Conservation (phyloP, 1,140 invertebrate species). For the Saccostrea glomerata region DNA sequence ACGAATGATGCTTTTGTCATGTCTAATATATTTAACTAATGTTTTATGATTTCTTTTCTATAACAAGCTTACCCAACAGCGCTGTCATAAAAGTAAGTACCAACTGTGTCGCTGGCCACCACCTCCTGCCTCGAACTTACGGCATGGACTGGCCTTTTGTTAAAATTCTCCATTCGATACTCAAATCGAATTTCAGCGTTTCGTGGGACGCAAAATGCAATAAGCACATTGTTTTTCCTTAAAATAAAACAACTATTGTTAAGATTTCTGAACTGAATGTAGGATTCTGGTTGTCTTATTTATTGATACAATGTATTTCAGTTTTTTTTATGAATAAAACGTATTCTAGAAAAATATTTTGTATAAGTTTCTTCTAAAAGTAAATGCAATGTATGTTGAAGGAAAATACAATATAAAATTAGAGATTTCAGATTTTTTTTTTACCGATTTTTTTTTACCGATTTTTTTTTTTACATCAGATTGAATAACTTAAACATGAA, state of each 20-base stretch:
- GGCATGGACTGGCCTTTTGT: not conserved
- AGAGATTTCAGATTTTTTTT: no score
- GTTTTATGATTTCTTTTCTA: not conserved
- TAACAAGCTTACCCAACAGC: not conserved
- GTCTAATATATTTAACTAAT: no score
- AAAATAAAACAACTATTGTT: not conserved
- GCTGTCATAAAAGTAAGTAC: constrained; percentile 9
- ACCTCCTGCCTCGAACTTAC: not conserved
- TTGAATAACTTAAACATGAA: no score
- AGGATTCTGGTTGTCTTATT: not conserved
- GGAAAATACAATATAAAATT: no score
- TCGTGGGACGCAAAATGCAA: not conserved
- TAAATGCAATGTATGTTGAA: no score
- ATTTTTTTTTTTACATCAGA: no score
- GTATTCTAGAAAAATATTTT: no score
- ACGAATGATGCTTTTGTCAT: no score
- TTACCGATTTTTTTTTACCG: no score
- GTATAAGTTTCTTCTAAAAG: no score
- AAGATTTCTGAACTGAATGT: not conserved
- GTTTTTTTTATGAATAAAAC: not conserved
- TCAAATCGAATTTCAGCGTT: not conserved
- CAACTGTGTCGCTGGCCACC: not conserved
- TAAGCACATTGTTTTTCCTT: not conserved
- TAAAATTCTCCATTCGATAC: not conserved
- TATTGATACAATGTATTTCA: not conserved